These are phyloP conservation scores for Ictalurus punctatus DNA, from an alignment of 2,113 vertebrate species.

Conservation along the genomic window DNA sequence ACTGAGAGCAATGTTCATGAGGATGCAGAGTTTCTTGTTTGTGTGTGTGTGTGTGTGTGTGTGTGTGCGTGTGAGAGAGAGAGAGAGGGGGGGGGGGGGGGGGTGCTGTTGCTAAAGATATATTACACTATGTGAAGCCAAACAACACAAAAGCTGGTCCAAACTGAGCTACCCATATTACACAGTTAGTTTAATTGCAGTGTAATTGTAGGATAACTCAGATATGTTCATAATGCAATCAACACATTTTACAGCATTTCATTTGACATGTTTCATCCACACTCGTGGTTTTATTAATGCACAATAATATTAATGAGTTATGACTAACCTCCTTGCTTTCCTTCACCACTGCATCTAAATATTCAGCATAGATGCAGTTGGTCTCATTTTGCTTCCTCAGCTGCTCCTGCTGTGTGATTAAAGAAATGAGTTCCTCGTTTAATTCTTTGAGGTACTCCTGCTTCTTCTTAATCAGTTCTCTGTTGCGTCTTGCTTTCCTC, in stretches of 20 bases:
- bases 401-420: not conserved
- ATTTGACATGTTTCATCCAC: not conserved
- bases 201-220: not conserved
- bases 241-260: not conserved
- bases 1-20: not conserved
- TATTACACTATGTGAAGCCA: not conserved
- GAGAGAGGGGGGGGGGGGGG: too few relatives aligned
- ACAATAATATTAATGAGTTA: not conserved
- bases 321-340: not conserved
- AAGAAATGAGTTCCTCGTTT: too few relatives aligned
- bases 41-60: too few relatives aligned
- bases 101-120: not conserved
- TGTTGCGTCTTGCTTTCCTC: not conserved
- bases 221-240: not conserved
- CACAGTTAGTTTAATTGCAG: not conserved
- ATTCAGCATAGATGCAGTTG: not conserved
- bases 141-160: too few relatives aligned
- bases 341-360: not conserved
- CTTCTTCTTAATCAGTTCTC: not conserved
- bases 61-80: too few relatives aligned
- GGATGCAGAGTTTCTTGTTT: not conserved
- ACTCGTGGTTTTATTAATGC: not conserved
- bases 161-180: too few relatives aligned
- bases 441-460: not conserved
- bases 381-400: not conserved